These are phyloP conservation scores for Diarsia mendica DNA, from an alignment of 2,888 invertebrate species.

Conservation along the genomic window DNA sequence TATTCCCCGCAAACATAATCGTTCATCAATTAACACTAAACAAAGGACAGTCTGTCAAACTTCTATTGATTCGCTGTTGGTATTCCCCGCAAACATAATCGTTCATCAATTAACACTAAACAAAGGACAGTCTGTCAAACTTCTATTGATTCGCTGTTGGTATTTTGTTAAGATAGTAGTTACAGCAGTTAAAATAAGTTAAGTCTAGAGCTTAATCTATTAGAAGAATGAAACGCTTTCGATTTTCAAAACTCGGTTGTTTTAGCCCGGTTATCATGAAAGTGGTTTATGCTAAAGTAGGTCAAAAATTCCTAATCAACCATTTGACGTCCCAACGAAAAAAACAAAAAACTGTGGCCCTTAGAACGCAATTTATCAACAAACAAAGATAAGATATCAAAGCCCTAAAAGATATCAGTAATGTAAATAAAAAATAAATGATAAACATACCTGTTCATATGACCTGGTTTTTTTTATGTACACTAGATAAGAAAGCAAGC, in stretches of 20 bases:
- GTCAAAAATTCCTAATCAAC: constrained; percentile 6
- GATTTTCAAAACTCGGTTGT: background rate
- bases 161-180: background rate
- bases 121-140: background rate
- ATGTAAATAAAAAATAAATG: constrained; percentile 78
- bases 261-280: background rate
- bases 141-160: background rate
- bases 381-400: constrained; percentile 68
- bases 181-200: background rate
- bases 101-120: background rate
- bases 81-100: too few species aligned
- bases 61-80: too few species aligned
- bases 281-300: constrained; percentile 17
- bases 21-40: too few species aligned
- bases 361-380: constrained; percentile 68
- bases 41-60: too few species aligned
- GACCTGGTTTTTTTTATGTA: constrained; percentile 84
- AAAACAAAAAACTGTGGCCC: constrained; percentile 39
- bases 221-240: too few species aligned
- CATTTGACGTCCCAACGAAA: constrained; percentile 16
- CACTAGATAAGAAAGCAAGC: constrained; percentile 89
- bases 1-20: too few species aligned
- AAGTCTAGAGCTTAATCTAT: background rate
- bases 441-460: constrained; percentile 81
- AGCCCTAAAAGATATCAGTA: constrained; percentile 74